phyloP scores from a whole-genome alignment of 2,888 invertebrate genomes.

The Sturmia bella region DNA sequence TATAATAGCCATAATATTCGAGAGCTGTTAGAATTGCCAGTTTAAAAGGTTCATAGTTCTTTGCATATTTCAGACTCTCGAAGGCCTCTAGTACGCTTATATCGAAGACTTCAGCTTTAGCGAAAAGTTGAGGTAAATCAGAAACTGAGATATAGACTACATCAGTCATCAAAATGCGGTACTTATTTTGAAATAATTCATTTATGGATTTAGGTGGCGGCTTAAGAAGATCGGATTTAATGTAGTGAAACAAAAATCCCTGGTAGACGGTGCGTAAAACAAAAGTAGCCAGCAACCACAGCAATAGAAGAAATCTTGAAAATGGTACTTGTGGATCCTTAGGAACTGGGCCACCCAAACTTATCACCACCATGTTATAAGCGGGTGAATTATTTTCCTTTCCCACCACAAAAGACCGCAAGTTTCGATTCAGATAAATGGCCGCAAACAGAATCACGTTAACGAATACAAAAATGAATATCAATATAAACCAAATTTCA shows the following conservation, averaged over 20 bases:
- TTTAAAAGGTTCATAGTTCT: conserved; percentile 18
- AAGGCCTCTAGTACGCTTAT: conserved; percentile 67
- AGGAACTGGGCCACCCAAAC: conserved; percentile 72
- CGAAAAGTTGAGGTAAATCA: conserved; percentile 53
- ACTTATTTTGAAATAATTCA: conserved; percentile 61
- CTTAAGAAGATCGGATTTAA: conserved; percentile 68
- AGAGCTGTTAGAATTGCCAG: conserved; percentile 70
- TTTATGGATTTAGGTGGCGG: conserved; percentile 69
- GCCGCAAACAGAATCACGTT: conserved; percentile 42
- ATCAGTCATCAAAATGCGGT: conserved; percentile 68
- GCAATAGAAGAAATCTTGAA: conserved; percentile 73
- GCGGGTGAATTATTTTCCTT: conserved; percentile 65
- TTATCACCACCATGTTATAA: conserved; percentile 73
- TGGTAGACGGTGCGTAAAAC: conserved; percentile 74
- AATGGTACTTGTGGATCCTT: conserved; percentile 71
- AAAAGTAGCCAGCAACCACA: conserved; percentile 72
- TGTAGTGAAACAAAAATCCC: conserved; percentile 72
- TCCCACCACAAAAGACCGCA: conserved; percentile 70
- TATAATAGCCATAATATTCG: conserved; percentile 72
- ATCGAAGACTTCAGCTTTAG: conserved; percentile 64
- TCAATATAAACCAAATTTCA: conserved; percentile 69
- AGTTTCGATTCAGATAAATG: conserved; percentile 8
- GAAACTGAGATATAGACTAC: conserved; percentile 44
- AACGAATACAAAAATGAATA: conserved; percentile 64
- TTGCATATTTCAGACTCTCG: conserved; percentile 58